phyloP scores from a whole-genome alignment of 2,888 invertebrate genomes.

The Cyrtodaria siliqua region DNA sequence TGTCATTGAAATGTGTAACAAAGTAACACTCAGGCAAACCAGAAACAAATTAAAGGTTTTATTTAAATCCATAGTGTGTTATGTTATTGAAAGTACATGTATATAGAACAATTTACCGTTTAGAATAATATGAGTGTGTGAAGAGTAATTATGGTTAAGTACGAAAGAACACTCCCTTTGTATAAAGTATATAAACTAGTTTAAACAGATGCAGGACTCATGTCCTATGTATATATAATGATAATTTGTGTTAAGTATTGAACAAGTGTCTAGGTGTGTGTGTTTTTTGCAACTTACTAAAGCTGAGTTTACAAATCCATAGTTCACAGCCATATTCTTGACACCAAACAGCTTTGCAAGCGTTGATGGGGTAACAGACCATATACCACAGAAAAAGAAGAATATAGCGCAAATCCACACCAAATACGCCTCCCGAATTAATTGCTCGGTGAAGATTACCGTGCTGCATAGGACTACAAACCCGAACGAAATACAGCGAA shows the following conservation, averaged over 20 bases:
- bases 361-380: constrained; percentile 31
- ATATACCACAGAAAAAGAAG: constrained; percentile 72
- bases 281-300: constrained; percentile 76
- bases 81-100: too few species aligned
- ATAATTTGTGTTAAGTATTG: background rate
- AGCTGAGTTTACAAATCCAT: constrained; percentile 82
- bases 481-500: constrained; percentile 17
- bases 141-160: background rate
- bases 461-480: constrained; percentile 22
- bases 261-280: background rate
- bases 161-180: too few species aligned
- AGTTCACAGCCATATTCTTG: constrained; percentile 76
- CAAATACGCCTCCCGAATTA: constrained; percentile 74
- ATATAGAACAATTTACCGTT: too few species aligned
- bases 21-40: too few species aligned
- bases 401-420: constrained; percentile 82
- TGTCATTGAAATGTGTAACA: too few species aligned
- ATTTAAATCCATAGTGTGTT: too few species aligned
- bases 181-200: too few species aligned
- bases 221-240: background rate
- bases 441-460: constrained; percentile 55
- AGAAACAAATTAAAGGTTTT: too few species aligned
- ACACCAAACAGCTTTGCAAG: constrained; percentile 42
- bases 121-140: too few species aligned
- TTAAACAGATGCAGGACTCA: too few species aligned